These are phyloP conservation scores for Callosobruchus maculatus DNA, from an alignment of 2,888 invertebrate species.

Conservation along the genomic window DNA sequence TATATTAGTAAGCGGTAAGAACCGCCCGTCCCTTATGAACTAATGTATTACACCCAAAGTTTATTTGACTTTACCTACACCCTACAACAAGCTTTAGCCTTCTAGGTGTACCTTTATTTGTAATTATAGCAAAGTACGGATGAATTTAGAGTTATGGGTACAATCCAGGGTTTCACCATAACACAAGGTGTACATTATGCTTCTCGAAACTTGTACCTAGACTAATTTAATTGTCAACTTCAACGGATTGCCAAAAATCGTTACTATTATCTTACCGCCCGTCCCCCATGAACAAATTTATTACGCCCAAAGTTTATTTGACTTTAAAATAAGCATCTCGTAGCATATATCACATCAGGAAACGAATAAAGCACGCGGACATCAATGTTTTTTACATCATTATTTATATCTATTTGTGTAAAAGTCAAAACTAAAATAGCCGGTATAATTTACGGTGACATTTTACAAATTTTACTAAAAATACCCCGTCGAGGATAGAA, in stretches of 20 bases:
- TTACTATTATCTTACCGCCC: neutral
- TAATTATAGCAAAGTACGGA: too few relatives aligned
- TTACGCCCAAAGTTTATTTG: neutral
- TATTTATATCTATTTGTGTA: neutral
- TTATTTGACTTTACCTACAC: too few relatives aligned
- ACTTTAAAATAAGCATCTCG: neutral
- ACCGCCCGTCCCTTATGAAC: too few relatives aligned
- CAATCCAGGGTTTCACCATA: too few relatives aligned
- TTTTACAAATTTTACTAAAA: conserved; percentile 25
- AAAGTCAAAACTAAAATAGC: neutral
- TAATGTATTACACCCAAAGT: too few relatives aligned
- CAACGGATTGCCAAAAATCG: neutral
- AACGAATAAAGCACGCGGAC: neutral
- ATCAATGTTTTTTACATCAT: neutral
- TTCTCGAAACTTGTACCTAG: neutral
- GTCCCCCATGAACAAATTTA: neutral
- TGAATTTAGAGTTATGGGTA: too few relatives aligned
- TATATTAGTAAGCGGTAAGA: too few relatives aligned
- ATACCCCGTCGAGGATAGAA: conserved; percentile 18
- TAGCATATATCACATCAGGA: neutral
- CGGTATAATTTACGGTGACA: conserved; percentile 20
- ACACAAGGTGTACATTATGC: too few relatives aligned
- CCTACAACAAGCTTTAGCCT: too few relatives aligned
- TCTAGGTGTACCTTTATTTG: too few relatives aligned
- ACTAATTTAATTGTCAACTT: neutral